Percentiles rank a stretch among this genome's conserved stretches.
These are phyloP conservation scores for Hecatera dysodea DNA, from an alignment of 2,888 invertebrate species.

Conservation along the genomic window DNA sequence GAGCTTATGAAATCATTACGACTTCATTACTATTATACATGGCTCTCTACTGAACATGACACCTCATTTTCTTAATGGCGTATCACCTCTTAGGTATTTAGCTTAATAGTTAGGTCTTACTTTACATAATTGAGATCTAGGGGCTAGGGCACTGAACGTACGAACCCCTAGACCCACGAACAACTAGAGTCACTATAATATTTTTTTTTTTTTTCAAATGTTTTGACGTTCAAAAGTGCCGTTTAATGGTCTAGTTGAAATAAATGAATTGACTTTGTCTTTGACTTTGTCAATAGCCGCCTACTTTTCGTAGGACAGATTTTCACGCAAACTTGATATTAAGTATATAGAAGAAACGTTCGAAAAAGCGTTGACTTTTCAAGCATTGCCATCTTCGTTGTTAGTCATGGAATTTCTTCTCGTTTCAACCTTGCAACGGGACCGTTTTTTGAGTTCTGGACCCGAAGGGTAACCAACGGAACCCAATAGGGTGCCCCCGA, in stretches of 20 bases:
- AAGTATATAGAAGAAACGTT: too few species aligned
- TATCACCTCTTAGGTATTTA: constrained; percentile 16
- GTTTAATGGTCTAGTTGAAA: too few species aligned
- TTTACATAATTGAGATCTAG: constrained; percentile 6
- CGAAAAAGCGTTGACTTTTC: neutral
- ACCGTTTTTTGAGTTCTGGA: too few species aligned
- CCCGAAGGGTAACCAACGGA: too few species aligned
- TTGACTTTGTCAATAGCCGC: too few species aligned
- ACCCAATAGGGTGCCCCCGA: too few species aligned
- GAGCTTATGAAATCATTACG: constrained; percentile 55
- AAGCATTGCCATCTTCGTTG: constrained; percentile 9
- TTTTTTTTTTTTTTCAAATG: too few species aligned
- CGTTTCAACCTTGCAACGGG: neutral
- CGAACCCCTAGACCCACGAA: too few species aligned
- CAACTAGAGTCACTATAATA: too few species aligned
- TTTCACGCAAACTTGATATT: neutral
- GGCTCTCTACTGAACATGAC: constrained; percentile 16
- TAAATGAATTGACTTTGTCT: too few species aligned
- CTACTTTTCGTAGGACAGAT: neutral
- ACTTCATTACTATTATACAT: constrained; percentile 45
- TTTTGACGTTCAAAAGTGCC: too few species aligned
- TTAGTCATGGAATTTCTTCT: neutral
- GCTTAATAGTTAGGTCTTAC: constrained; percentile 1
- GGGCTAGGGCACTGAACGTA: neutral
- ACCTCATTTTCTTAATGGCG: constrained; percentile 32